A percentile compares a stretch with the other conserved stretches of the same genome.
Conservation (phyloP, 2,888 invertebrate species). For the Nowickia ferox region DNA sequence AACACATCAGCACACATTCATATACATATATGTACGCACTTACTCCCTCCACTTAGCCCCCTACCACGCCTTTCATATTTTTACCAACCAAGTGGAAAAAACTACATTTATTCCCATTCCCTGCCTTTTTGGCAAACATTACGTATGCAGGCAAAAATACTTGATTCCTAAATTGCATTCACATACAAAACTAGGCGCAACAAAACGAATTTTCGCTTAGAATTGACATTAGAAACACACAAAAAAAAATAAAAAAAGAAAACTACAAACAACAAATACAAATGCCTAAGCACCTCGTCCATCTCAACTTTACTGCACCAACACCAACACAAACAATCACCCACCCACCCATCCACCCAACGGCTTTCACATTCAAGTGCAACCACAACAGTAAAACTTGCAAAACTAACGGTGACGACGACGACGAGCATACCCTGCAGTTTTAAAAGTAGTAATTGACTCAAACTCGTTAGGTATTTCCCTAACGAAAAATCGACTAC, state of each 20-base stretch:
- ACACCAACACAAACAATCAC: slow-evolving; percentile 1
- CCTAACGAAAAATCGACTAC: too few species aligned
- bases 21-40: too few species aligned
- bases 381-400: slow-evolving; percentile 69
- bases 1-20: too few species aligned
- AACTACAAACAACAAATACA: slow-evolving; percentile 26
- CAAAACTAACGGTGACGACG: slow-evolving; percentile 62
- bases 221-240: slow-evolving; percentile 71
- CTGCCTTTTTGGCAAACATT: slow-evolving; percentile 46
- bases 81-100: slow-evolving; percentile 13
- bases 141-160: slow-evolving; percentile 73
- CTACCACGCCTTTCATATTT: slow-evolving; percentile 6
- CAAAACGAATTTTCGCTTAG: slow-evolving; percentile 72
- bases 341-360: not conserved
- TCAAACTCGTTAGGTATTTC: too few species aligned
- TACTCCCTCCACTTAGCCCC: not conserved
- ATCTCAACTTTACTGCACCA: slow-evolving; percentile 39
- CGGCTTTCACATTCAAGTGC: slow-evolving; percentile 39
- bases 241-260: slow-evolving; percentile 5
- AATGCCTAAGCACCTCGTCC: slow-evolving; percentile 48
- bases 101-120: not conserved
- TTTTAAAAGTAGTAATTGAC: too few species aligned
- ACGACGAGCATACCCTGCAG: slow-evolving; percentile 31
- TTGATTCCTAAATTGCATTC: slow-evolving; percentile 74
- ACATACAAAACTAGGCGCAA: slow-evolving; percentile 70